Percentiles rank a stretch among this genome's conserved stretches.
phyloP scores from a whole-genome alignment of 2,113 vertebrate genomes.

The Anguilla japonica region DNA sequence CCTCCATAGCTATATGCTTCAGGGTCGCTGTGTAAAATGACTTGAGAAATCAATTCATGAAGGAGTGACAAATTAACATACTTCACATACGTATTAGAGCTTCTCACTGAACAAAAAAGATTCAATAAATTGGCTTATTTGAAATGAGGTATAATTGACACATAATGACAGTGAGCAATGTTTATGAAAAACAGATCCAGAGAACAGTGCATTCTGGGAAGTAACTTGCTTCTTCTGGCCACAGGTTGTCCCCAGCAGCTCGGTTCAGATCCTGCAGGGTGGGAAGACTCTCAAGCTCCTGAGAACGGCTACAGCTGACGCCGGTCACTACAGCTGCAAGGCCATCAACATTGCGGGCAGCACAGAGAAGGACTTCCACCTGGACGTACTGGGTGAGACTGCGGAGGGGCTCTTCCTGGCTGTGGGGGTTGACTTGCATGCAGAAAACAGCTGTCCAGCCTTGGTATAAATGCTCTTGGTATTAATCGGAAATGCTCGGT shows the following conservation, averaged over 20 bases:
- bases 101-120: neutral
- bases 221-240: constrained; percentile 42
- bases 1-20: neutral
- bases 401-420: neutral
- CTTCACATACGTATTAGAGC: neutral
- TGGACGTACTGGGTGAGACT: constrained; percentile 83
- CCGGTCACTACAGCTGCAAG: constrained; percentile 86
- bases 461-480: neutral
- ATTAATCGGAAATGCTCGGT: neutral
- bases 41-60: neutral
- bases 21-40: neutral
- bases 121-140: neutral
- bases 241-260: constrained; percentile 77
- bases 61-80: neutral
- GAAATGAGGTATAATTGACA: neutral
- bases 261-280: constrained; percentile 75
- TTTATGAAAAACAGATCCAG: constrained; percentile 18
- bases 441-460: neutral
- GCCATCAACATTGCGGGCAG: constrained; percentile 88
- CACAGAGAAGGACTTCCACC: constrained; percentile 81
- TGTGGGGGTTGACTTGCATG: neutral
- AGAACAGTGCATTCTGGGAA: constrained; percentile 31
- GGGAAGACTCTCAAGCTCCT: constrained; percentile 84
- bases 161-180: constrained; percentile 26
- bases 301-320: constrained; percentile 69